phyloP scores from a whole-genome alignment of 30 jellyfish, hydroid and myxozoan genomes.

The Aurelia aurita region DNA sequence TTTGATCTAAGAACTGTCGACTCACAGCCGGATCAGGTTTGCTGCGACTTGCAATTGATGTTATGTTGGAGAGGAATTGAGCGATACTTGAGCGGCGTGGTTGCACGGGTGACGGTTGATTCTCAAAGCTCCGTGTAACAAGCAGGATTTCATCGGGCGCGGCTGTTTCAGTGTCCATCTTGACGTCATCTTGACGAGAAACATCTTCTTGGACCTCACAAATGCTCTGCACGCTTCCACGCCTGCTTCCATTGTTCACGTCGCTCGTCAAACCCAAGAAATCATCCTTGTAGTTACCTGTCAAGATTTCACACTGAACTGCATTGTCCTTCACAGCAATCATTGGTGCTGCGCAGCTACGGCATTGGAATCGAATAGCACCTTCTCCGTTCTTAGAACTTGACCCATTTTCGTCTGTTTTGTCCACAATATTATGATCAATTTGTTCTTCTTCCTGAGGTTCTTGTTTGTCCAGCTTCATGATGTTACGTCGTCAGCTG shows the following conservation, averaged over 20 bases:
- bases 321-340: conserved; percentile 45
- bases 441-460: background rate
- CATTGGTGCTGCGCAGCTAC: conserved; percentile 54
- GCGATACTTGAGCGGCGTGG: conserved; percentile 76
- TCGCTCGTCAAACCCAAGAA: conserved; percentile 17
- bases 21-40: conserved; percentile 24
- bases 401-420: conserved; percentile 1
- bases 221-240: conserved; percentile 65
- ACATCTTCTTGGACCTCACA: conserved; percentile 70
- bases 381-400: background rate
- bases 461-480: background rate
- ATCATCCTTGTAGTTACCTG: conserved; percentile 2
- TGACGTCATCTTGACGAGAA: conserved; percentile 28
- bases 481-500: background rate
- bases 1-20: background rate
- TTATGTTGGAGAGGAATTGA: conserved; percentile 25
- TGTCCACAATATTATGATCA: background rate
- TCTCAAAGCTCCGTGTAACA: conserved; percentile 67
- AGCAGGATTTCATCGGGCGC: conserved; percentile 63
- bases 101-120: conserved; percentile 41
- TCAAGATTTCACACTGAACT: conserved; percentile 58
- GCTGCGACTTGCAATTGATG: conserved; percentile 37
- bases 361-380: conserved; percentile 48
- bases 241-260: conserved; percentile 29
- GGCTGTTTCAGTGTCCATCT: conserved; percentile 9